Evolutionary conservation across 2,797 vertebrate species (phyloP).

Genomic region (Babyrousa celebensis): DNA sequence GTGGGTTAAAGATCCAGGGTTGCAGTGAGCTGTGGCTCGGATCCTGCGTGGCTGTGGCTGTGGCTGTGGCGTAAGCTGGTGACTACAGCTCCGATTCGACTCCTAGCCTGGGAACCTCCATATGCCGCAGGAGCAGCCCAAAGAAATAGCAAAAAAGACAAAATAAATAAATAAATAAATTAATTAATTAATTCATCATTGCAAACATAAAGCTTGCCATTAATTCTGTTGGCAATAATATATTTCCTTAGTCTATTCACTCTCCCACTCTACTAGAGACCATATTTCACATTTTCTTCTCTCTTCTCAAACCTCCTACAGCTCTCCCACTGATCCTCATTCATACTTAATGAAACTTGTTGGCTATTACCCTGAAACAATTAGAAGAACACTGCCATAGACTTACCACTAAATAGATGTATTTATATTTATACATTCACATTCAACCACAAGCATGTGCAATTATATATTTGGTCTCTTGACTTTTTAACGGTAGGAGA

Average conservation of each 20-base stretch:
- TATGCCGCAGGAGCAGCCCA: no score
- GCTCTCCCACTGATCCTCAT: slow-evolving; percentile 5
- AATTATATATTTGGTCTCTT: neutral
- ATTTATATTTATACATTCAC: neutral
- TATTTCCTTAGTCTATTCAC: neutral
- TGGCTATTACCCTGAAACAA: neutral
- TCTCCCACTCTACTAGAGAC: slow-evolving; percentile 46
- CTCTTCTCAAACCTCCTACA: slow-evolving; percentile 32
- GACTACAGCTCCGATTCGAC: no score
- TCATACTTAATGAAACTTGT: slow-evolving; percentile 5
- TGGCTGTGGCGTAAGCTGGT: no score
- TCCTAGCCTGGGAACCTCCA: no score
- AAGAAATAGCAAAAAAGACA: no score
- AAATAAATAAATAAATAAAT: no score
- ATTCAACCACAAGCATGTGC: neutral
- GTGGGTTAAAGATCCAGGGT: no score
- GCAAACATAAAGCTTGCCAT: neutral
- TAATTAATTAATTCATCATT: neutral
- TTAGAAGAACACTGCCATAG: slow-evolving; percentile 36
- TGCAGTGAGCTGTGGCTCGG: no score
- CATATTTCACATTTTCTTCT: slow-evolving; percentile 57
- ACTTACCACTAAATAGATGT: neutral
- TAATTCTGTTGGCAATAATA: slow-evolving; percentile 34
- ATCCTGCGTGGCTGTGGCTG: no score
- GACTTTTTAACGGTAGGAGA: neutral